phyloP scores from a whole-genome alignment of 2,888 invertebrate species.

The Pardosa pseudoannulata region DNA sequence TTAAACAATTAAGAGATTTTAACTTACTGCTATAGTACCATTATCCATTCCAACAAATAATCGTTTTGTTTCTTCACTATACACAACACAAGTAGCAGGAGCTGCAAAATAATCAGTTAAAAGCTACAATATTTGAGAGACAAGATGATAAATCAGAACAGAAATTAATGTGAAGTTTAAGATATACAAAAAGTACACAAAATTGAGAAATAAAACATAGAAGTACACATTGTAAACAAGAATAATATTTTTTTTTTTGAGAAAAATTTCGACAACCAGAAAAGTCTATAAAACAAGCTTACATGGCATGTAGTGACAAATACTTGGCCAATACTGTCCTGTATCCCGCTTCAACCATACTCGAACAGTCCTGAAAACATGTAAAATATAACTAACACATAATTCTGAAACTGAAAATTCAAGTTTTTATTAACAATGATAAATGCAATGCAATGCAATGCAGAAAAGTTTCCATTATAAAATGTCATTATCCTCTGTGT shows the following conservation, averaged over 20 bases:
- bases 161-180: no score
- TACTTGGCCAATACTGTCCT: constrained; percentile 99
- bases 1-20: neutral
- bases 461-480: no score
- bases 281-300: constrained; percentile 69
- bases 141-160: no score
- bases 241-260: no score
- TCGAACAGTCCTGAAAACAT: constrained; percentile 87
- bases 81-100: constrained; percentile 92
- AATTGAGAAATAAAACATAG: no score
- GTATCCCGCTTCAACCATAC: constrained; percentile 98
- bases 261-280: no score
- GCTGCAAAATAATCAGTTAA: constrained; percentile 81
- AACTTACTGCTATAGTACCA: constrained; percentile 85
- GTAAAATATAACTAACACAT: neutral
- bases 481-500: no score
- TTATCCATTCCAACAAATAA: constrained; percentile 97
- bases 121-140: no score
- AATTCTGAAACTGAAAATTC: neutral
- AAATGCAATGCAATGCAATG: no score
- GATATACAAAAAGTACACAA: no score
- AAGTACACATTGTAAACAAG: no score
- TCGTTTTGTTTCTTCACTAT: constrained; percentile 90
- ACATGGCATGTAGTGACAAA: constrained; percentile 93
- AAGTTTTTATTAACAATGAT: no score